phyloP scores from a whole-genome alignment of 2,113 vertebrate species.

The Tragelaphus scriptus region DNA sequence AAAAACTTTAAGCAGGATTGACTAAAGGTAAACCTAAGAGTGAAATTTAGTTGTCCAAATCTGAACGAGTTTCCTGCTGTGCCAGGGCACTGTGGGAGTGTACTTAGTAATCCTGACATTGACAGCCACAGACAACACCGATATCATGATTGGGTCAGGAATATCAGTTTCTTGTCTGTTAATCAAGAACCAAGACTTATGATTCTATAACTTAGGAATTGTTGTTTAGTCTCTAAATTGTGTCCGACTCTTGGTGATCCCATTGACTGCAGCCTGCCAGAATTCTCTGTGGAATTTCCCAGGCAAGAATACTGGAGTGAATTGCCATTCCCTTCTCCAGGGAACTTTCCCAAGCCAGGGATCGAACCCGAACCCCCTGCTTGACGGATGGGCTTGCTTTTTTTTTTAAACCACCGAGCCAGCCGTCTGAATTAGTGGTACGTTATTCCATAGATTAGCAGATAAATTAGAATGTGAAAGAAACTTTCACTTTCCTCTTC shows the following conservation, averaged over 20 bases:
- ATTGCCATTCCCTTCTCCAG: not conserved
- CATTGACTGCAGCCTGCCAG: not conserved
- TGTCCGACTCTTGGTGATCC: not conserved
- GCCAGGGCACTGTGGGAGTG: not conserved
- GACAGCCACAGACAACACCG: not conserved
- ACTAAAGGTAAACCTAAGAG: not conserved
- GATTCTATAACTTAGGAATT: not conserved
- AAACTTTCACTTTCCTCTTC: not conserved
- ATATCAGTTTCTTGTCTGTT: not conserved
- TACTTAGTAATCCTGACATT: not conserved
- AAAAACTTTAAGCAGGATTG: not conserved
- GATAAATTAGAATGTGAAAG: not conserved
- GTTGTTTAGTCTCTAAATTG: not conserved
- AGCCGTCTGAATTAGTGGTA: not conserved
- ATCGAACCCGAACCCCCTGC: not conserved
- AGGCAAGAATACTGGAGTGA: not conserved
- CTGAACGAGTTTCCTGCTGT: not conserved
- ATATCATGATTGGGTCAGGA: not conserved
- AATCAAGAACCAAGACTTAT: not conserved
- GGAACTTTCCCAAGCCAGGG: not conserved
- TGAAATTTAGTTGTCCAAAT: not conserved
- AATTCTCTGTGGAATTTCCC: not conserved
- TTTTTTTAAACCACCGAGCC: not conserved
- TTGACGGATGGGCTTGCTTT: not conserved
- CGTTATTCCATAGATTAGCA: not conserved